phyloP scores from a whole-genome alignment of 2,113 vertebrate species.

The Cyanoderma ruficeps region DNA sequence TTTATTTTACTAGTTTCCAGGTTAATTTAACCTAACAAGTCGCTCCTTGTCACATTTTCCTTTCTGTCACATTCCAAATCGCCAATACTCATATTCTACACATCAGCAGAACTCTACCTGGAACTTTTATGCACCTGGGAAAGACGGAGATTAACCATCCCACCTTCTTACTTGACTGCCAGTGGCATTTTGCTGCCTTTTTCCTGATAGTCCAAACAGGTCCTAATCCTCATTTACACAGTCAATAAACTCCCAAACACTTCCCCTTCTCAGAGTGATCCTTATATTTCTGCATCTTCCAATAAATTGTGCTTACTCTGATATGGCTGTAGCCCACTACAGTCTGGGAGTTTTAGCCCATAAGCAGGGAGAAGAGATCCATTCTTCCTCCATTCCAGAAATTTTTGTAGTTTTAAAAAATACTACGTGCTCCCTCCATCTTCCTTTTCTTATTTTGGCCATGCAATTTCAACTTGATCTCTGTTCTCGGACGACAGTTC shows the following conservation, averaged over 20 bases:
- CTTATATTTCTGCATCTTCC: background rate
- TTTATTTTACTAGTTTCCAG: background rate
- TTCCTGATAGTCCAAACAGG: background rate
- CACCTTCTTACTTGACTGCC: background rate
- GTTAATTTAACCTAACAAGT: background rate
- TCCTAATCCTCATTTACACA: background rate
- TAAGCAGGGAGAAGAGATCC: background rate
- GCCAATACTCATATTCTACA: background rate
- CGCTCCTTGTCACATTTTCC: background rate
- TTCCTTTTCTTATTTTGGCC: background rate
- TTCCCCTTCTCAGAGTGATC: background rate
- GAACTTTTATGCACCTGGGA: background rate
- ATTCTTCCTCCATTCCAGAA: background rate
- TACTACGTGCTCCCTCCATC: background rate
- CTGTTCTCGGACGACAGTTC: background rate
- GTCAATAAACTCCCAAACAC: background rate
- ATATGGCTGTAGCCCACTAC: background rate
- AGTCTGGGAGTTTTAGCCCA: background rate
- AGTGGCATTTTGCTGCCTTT: background rate
- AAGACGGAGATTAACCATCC: background rate
- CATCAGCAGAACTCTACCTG: background rate
- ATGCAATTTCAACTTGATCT: background rate
- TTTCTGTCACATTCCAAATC: background rate
- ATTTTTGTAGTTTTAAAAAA: background rate
- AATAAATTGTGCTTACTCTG: background rate